phyloP scores from a whole-genome alignment of 2,113 vertebrate species.

The Cariama cristata region DNA sequence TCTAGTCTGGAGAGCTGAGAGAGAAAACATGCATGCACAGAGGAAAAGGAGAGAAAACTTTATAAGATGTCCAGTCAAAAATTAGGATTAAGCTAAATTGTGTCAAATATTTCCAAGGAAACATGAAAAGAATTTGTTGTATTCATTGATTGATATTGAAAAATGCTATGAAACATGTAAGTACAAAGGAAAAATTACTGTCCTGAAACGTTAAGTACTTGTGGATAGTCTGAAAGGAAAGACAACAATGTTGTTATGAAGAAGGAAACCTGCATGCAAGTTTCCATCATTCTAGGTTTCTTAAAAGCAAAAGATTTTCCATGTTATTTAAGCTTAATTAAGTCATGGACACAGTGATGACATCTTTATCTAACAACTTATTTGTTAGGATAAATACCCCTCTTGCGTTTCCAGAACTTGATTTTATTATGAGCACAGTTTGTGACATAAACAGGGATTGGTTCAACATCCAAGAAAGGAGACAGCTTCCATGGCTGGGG shows the following conservation, averaged over 20 bases:
- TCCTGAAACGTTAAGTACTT: not conserved
- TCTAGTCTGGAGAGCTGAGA: not conserved
- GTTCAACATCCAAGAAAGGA: not conserved
- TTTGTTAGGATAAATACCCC: not conserved
- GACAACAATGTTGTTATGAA: not conserved
- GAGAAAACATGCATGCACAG: not conserved
- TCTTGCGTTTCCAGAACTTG: not conserved
- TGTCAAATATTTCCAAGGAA: not conserved
- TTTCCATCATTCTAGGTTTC: not conserved
- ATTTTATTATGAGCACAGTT: not conserved
- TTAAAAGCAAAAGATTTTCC: not conserved
- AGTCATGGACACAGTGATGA: not conserved
- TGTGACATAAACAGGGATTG: not conserved
- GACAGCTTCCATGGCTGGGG: rapidly evolving
- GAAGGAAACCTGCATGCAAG: not conserved
- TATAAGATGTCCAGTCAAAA: not conserved
- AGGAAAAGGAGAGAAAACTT: not conserved
- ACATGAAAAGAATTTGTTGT: not conserved
- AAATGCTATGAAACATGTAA: not conserved
- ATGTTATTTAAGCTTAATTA: not conserved
- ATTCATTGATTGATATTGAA: not conserved
- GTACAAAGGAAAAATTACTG: not conserved
- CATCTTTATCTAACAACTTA: not conserved
- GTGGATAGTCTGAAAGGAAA: not conserved
- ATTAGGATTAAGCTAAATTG: not conserved